A percentile compares a stretch with the other conserved stretches of the same genome.
phyloP scores from a whole-genome alignment of 1,140 invertebrate species.

The Paralvinella palmiformis region DNA sequence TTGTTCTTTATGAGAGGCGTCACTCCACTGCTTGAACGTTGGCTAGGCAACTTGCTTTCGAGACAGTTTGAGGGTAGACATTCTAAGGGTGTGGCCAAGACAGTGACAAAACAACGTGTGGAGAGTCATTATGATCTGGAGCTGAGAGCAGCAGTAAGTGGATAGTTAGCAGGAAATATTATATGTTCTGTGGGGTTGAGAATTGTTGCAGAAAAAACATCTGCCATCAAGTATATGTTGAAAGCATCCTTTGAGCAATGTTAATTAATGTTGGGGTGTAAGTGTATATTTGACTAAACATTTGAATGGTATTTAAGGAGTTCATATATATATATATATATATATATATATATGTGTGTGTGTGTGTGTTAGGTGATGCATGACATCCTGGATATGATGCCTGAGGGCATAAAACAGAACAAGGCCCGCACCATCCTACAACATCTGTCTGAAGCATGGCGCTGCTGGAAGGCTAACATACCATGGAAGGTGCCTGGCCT shows the following conservation, averaged over 20 bases:
- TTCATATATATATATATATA: no score
- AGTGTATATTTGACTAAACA: background rate
- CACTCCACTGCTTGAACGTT: conserved; percentile 92
- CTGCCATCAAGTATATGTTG: background rate
- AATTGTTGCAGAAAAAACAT: background rate
- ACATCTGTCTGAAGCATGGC: conserved; percentile 98
- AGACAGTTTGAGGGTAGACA: conserved; percentile 98
- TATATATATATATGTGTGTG: no score
- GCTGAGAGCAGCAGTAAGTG: conserved; percentile 79
- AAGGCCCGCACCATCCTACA: conserved; percentile 98
- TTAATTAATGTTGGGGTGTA: background rate
- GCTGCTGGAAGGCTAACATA: conserved; percentile 99
- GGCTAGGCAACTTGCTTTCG: conserved; percentile 96
- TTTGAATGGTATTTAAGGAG: background rate
- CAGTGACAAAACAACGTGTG: conserved; percentile 98
- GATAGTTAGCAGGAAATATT: background rate
- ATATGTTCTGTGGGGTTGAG: background rate
- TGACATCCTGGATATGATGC: conserved; percentile 99
- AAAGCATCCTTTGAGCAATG: background rate
- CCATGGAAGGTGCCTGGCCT: conserved; percentile 99
- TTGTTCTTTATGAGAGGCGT: conserved; percentile 99
- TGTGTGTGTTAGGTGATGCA: conserved; percentile 84
- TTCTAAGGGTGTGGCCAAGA: conserved; percentile 98
- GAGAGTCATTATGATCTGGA: conserved; percentile 99
- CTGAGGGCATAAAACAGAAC: conserved; percentile 99